phyloP scores from a whole-genome alignment of 2,113 vertebrate genomes.

The Mus spicilegus region DNA sequence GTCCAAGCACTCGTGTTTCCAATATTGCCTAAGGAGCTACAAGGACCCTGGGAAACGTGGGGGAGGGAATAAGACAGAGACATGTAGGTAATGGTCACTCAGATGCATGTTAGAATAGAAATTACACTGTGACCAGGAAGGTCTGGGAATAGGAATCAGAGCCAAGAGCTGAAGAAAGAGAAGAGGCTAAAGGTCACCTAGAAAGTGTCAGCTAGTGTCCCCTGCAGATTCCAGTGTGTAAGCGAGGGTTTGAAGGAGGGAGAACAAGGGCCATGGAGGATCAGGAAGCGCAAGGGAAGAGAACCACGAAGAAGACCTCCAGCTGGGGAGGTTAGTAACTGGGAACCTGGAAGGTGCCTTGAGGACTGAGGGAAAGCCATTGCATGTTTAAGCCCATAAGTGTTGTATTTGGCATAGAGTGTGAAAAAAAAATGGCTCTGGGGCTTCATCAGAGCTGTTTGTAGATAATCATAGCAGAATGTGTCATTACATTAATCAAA shows the following conservation, averaged over 20 bases:
- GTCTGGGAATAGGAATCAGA: not conserved
- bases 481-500: not conserved
- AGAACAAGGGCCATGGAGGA: not conserved
- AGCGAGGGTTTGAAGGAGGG: not conserved
- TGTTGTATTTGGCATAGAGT: not conserved
- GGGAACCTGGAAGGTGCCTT: rapidly evolving
- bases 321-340: too few relatives aligned
- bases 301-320: not conserved
- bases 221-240: not conserved
- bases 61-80: not conserved
- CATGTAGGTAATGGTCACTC: not conserved
- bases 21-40: not conserved
- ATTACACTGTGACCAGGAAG: not conserved
- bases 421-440: not conserved
- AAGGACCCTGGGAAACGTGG: not conserved
- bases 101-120: not conserved
- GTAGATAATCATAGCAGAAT: not conserved
- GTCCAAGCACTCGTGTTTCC: not conserved
- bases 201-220: not conserved
- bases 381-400: not conserved
- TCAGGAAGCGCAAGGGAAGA: rapidly evolving
- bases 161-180: not conserved
- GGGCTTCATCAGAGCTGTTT: not conserved
- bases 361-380: not conserved
- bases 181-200: not conserved